Evolutionary conservation across 2,113 vertebrate species (phyloP).

Genomic region (Numenius arquata): DNA sequence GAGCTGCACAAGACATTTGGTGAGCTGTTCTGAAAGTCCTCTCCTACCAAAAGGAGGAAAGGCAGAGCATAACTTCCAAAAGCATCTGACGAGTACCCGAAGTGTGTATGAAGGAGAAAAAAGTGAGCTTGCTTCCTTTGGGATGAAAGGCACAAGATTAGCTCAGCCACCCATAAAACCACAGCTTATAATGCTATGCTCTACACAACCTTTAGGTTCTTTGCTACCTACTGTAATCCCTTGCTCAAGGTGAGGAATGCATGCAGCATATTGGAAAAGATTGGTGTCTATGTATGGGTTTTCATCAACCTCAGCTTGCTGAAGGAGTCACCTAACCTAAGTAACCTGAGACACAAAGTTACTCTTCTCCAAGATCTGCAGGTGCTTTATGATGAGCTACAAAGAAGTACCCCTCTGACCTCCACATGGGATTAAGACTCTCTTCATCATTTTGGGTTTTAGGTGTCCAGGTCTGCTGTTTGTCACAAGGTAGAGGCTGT

Average conservation of each 20-base stretch:
- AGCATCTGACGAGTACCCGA: background rate
- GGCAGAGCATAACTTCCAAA: background rate
- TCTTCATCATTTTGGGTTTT: background rate
- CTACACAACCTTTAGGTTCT: background rate
- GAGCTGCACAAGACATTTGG: background rate
- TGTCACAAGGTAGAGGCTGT: background rate
- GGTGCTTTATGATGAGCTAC: background rate
- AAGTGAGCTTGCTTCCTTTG: background rate
- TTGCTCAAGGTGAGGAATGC: background rate
- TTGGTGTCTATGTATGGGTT: background rate
- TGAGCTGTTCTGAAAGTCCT: background rate
- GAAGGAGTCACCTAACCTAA: background rate
- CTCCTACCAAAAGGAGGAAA: background rate
- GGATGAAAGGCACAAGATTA: background rate
- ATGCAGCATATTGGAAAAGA: background rate
- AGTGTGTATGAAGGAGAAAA: background rate
- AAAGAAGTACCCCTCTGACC: background rate
- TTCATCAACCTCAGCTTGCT: background rate
- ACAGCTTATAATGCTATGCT: background rate
- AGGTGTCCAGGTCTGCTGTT: background rate
- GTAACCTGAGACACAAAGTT: background rate
- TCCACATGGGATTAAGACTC: background rate
- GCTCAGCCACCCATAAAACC: background rate
- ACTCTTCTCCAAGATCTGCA: background rate
- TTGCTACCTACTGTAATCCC: background rate